These are phyloP conservation scores for Trinectes maculatus DNA, from an alignment of 2,113 vertebrate species.

Conservation along the genomic window DNA sequence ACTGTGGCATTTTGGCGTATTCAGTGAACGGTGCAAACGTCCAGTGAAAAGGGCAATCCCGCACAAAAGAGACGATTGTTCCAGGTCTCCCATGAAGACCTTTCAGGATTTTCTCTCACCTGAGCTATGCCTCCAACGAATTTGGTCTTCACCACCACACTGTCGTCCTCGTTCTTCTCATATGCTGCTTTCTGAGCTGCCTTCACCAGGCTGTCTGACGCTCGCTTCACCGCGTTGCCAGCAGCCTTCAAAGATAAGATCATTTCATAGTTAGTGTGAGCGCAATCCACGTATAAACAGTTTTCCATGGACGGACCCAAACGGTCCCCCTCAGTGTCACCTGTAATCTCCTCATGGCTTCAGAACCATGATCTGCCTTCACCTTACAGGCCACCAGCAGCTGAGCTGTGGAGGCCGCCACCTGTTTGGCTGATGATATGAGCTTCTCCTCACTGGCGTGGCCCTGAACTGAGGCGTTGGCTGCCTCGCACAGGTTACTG, in stretches of 20 bases:
- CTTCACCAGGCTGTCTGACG: constrained; percentile 96
- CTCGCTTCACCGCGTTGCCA: constrained; percentile 97
- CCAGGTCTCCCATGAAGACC: constrained; percentile 2
- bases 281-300: background rate
- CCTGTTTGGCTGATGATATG: constrained; percentile 98
- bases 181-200: constrained; percentile 98
- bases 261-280: constrained; percentile 11
- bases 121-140: constrained; percentile 99
- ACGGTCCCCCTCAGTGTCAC: constrained; percentile 67
- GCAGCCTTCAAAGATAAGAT: constrained; percentile 83
- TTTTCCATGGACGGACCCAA: background rate
- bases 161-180: constrained; percentile 93
- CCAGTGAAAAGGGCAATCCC: constrained; percentile 53
- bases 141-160: constrained; percentile 96
- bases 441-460: constrained; percentile 99
- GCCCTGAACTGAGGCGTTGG: constrained; percentile 96
- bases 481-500: constrained; percentile 96
- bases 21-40: constrained; percentile 22
- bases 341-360: constrained; percentile 97
- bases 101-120: constrained; percentile 78
- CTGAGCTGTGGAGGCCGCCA: constrained; percentile 97
- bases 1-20: constrained; percentile 40
- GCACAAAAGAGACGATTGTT: constrained; percentile 15
- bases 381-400: constrained; percentile 98
- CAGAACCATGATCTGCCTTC: constrained; percentile 96